Evolutionary conservation across 2,888 invertebrate species (phyloP), one percentile per base, ranked within the genome.

Genomic region (Euplexia lucipara): DNA sequence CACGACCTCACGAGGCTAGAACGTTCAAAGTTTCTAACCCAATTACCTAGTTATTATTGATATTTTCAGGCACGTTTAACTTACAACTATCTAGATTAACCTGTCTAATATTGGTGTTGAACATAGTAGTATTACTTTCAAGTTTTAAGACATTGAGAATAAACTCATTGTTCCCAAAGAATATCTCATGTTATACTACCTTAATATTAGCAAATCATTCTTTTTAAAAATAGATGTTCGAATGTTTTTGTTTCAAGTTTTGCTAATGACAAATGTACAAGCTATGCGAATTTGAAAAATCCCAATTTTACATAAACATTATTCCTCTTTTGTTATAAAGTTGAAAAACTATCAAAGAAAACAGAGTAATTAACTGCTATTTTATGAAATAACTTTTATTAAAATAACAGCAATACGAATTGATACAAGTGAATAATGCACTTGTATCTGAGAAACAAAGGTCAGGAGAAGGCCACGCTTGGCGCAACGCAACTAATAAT

Each of bases 391-490:
- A 63, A 35, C 12, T 18, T 59, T 42, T 61, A 68, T 49, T 53
- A 14, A 51, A 60, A 37, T 37, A 44, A 35, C 20, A 56, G 6
- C 16, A 62, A 45, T 59, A 70, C 56, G 44, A 70, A 73, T 70
- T 68, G 61, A 44, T 63, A 18, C 57, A 57, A 67, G 64, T 76
- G 73, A 79, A 77, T 79, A 80, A 78, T 80, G 73, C 69, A 69
- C 63, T 77, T 71, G 68, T 79, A 61, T 74, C 59, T 53, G 61
- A 73, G 70, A 63, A 58, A 61, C 59, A 78, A 80, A 86, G 87
- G 86, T 83, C 87, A 85, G 54, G 39, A 75, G 77, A 83, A 85
- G 85, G 84, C 82, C 80, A 79, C 34, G 57, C 45, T 63, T 80
- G 73, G 76, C 79, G 79, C 76, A 74, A 81, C 79, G 79, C 76